A percentile compares a stretch with the other conserved stretches of the same genome.
Conservation (phyloP, 1,140 invertebrate genomes). For the Oryzaephilus surinamensis region DNA sequence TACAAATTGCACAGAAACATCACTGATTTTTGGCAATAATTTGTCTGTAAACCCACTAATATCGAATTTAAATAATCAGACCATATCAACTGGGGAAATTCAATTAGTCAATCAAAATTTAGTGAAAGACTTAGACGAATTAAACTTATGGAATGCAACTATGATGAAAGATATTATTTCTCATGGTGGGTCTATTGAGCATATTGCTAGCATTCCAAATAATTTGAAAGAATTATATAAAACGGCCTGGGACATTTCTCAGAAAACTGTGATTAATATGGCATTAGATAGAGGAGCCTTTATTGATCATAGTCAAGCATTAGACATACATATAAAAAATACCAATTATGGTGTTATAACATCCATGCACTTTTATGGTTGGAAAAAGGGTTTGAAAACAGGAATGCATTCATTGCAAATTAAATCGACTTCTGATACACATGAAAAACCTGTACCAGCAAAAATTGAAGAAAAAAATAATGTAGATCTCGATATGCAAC, state of each 20-base stretch:
- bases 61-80: slow-evolving; percentile 89
- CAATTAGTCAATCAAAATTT: slow-evolving; percentile 96
- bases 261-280: slow-evolving; percentile 92
- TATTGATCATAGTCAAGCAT: slow-evolving; percentile 97
- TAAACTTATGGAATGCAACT: slow-evolving; percentile 87
- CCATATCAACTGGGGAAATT: slow-evolving; percentile 85
- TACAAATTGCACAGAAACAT: slow-evolving; percentile 99
- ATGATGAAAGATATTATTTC: slow-evolving; percentile 94
- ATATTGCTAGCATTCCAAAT: slow-evolving; percentile 78
- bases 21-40: slow-evolving; percentile 98
- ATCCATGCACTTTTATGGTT: slow-evolving; percentile 97
- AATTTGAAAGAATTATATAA: slow-evolving; percentile 89
- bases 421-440: slow-evolving; percentile 90
- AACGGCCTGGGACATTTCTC: slow-evolving; percentile 98
- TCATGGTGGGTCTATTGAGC: slow-evolving; percentile 88
- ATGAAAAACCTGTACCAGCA: slow-evolving; percentile 98
- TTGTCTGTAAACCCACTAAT: slow-evolving; percentile 98
- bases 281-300: slow-evolving; percentile 95
- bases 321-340: slow-evolving; percentile 94
- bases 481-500: slow-evolving; percentile 12
- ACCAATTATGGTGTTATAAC: slow-evolving; percentile 89
- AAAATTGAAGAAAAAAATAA: slow-evolving; percentile 11
- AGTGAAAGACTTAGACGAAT: slow-evolving; percentile 83
- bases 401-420: slow-evolving; percentile 99
- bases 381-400: slow-evolving; percentile 94